Conservation (phyloP, 2,797 vertebrate species). For the Nannoperca obscura region DNA sequence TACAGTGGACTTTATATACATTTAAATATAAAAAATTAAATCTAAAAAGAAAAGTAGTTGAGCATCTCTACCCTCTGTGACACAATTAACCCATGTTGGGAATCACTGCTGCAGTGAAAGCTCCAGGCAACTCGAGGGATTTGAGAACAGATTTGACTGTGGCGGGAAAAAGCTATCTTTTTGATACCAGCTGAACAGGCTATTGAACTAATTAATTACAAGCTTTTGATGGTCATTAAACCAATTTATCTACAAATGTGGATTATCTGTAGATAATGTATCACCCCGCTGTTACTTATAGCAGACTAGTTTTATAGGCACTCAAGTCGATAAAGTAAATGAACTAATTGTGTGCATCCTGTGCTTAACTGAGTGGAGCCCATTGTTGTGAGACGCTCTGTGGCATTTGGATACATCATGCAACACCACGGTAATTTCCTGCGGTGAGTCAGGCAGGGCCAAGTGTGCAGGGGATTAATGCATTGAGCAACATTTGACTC, state of each 20-base stretch:
- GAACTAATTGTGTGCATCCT: neutral
- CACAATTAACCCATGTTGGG: too few species aligned
- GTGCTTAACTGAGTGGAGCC: neutral
- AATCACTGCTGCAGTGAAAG: neutral
- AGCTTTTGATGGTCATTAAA: neutral
- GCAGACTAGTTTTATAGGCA: neutral
- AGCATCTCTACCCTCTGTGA: neutral
- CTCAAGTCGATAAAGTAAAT: neutral
- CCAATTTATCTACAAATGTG: too few species aligned
- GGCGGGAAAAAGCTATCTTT: neutral
- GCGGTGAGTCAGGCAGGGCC: conserved; percentile 20
- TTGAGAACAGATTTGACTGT: neutral
- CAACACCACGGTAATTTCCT: conserved; percentile 33
- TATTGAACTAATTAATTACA: neutral
- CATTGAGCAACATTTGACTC: conserved; percentile 16
- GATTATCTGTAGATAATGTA: neutral
- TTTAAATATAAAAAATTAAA: neutral
- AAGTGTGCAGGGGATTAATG: conserved; percentile 17
- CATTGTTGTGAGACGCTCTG: neutral
- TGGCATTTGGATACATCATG: conserved; percentile 36
- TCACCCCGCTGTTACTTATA: too few species aligned
- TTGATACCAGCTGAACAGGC: too few species aligned
- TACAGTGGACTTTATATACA: neutral
- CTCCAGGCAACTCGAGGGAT: neutral
- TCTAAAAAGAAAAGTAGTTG: neutral